Evolutionary conservation across 2,888 invertebrate species (phyloP).

Genomic region (Plebejus argus): DNA sequence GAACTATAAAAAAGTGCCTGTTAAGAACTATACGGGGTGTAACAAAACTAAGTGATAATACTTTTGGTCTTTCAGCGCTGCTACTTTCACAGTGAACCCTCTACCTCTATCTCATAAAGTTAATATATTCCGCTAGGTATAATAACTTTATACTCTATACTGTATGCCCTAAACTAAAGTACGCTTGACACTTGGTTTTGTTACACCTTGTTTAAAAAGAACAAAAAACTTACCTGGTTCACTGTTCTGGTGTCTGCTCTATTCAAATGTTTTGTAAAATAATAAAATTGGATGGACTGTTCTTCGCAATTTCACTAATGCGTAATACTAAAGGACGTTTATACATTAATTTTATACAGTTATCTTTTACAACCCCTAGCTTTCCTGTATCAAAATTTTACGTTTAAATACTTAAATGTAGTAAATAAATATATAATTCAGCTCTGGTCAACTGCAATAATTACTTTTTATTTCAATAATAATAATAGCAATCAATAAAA

Average conservation of each 20-base stretch:
- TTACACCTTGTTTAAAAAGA: background rate
- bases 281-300: background rate
- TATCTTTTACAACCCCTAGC: background rate
- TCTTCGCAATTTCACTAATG: background rate
- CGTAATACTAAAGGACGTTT: background rate
- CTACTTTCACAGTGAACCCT: too few relatives aligned
- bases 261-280: background rate
- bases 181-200: background rate
- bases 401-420: background rate
- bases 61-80: too few relatives aligned
- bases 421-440: background rate
- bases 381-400: background rate
- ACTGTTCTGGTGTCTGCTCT: background rate
- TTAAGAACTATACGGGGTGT: too few relatives aligned
- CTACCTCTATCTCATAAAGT: background rate
- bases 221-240: background rate
- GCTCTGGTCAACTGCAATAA: background rate
- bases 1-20: too few relatives aligned
- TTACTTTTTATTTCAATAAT: background rate
- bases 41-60: too few relatives aligned
- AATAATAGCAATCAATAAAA: background rate
- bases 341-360: background rate
- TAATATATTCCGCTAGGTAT: too few relatives aligned
- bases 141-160: too few relatives aligned
- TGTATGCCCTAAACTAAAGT: background rate